These are phyloP conservation scores for Merluccius polli DNA, from an alignment of 2,797 vertebrate genomes.

Conservation along the genomic window DNA sequence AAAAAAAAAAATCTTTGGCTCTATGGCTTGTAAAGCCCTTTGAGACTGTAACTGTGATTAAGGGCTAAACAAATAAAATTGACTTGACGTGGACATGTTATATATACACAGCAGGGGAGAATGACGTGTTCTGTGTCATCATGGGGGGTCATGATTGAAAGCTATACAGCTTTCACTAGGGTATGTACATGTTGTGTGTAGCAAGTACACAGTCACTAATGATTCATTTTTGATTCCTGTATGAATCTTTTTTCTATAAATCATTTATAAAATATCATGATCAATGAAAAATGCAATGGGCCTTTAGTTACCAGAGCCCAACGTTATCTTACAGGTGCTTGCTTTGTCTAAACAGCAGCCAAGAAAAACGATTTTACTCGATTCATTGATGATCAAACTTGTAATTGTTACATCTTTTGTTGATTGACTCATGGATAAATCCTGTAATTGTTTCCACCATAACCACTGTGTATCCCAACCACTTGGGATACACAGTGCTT, in stretches of 20 bases:
- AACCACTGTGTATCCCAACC: not conserved
- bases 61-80: no score
- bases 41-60: no score
- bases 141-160: no score
- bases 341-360: not conserved
- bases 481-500: not conserved
- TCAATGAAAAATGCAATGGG: not conserved
- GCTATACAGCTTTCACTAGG: slow-evolving; percentile 24
- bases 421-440: not conserved
- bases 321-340: not conserved
- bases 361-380: not conserved
- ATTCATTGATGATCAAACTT: not conserved
- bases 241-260: not conserved
- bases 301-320: not conserved
- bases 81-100: no score
- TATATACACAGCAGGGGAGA: no score
- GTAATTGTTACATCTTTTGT: not conserved
- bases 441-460: no score
- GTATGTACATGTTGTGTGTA: not conserved
- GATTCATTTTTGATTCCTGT: not conserved
- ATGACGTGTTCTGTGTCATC: slow-evolving; percentile 23
- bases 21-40: no score
- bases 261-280: not conserved
- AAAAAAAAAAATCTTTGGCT: no score
- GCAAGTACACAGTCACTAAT: not conserved